Evolutionary conservation across 2,888 invertebrate species (phyloP).

Genomic region (Lacanobia oleracea): DNA sequence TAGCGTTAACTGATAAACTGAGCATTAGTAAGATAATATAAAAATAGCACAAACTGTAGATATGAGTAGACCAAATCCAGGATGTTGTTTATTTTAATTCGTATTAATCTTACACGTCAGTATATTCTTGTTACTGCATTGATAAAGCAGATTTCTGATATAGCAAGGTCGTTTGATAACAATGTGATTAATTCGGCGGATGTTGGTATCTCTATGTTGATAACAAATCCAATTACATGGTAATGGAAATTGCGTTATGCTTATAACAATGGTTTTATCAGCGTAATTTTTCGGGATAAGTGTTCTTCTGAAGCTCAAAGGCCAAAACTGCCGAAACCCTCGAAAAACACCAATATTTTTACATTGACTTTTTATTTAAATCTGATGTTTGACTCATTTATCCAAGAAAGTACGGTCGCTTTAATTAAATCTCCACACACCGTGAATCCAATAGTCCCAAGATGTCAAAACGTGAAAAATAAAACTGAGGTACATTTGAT

Average conservation of each 20-base stretch:
- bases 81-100: slow-evolving; percentile 7
- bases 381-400: not conserved
- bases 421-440: not conserved
- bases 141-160: slow-evolving; percentile 49
- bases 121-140: slow-evolving; percentile 25
- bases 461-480: not conserved
- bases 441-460: no score
- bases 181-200: slow-evolving; percentile 38
- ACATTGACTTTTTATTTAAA: not conserved
- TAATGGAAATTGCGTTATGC: not conserved
- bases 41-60: not conserved
- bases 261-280: not conserved
- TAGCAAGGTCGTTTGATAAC: slow-evolving; percentile 57
- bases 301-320: not conserved
- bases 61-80: not conserved
- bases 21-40: not conserved
- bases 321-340: not conserved
- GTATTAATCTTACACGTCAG: slow-evolving; percentile 33
- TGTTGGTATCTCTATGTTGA: slow-evolving; percentile 19
- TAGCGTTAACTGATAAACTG: no score
- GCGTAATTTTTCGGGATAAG: not conserved
- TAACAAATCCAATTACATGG: slow-evolving; percentile 33
- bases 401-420: not conserved
- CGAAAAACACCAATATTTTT: not conserved
- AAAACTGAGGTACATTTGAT: not conserved